phyloP scores from a whole-genome alignment of 2,113 vertebrate species.

The Dasypus novemcinctus region DNA sequence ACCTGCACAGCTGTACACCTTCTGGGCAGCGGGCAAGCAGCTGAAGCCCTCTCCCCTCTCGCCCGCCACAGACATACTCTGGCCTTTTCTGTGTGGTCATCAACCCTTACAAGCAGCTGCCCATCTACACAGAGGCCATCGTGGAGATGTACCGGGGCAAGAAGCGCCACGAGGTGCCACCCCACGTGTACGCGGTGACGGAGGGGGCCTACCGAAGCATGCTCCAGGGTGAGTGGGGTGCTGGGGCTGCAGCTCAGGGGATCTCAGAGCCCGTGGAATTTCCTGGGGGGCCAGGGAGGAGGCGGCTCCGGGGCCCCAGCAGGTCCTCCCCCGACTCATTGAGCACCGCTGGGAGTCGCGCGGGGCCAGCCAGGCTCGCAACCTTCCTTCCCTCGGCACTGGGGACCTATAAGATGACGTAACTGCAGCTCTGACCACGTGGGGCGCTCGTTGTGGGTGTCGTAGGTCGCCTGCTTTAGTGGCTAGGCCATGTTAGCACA shows the following conservation, averaged over 20 bases:
- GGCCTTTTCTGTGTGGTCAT: conserved; percentile 96
- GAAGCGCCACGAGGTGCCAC: conserved; percentile 94
- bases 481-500: not conserved
- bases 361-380: not conserved
- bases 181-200: conserved; percentile 94
- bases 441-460: too few species aligned
- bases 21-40: not conserved
- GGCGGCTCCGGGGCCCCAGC: not conserved
- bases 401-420: not conserved
- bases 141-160: conserved; percentile 96
- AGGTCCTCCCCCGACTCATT: too few species aligned
- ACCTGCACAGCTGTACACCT: rapidly evolving
- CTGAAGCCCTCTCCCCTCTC: not conserved
- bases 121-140: conserved; percentile 94
- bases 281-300: not conserved
- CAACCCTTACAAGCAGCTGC: conserved; percentile 94
- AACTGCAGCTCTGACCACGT: too few species aligned
- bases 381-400: not conserved
- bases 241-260: rapidly evolving
- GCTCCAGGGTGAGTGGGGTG: conserved; percentile 89
- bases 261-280: not conserved
- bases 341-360: not conserved
- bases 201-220: conserved; percentile 95
- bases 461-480: too few species aligned
- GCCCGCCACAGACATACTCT: conserved; percentile 88